Evolutionary conservation across 2,797 vertebrate species (phyloP).

Genomic region (Tauraco hartlaubi): DNA sequence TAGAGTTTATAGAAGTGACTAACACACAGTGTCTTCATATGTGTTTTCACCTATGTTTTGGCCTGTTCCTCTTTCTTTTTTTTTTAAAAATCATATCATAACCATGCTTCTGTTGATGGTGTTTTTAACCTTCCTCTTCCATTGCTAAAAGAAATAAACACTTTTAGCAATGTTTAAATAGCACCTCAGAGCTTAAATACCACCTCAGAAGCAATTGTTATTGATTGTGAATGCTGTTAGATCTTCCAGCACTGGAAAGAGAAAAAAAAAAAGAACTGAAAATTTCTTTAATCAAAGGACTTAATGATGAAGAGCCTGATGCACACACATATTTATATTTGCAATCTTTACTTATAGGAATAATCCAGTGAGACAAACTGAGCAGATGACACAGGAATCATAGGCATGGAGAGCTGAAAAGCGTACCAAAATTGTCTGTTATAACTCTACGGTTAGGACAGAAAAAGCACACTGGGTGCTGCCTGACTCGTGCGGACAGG

Average conservation of each 20-base stretch:
- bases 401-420: background rate
- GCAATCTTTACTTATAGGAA: background rate
- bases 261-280: too few relatives aligned
- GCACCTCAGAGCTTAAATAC: background rate
- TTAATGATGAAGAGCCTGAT: background rate
- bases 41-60: background rate
- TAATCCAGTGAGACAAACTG: background rate
- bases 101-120: background rate
- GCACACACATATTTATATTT: background rate
- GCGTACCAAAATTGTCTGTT: background rate
- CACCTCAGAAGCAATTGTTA: background rate
- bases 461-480: fast-evolving
- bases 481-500: background rate
- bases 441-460: background rate
- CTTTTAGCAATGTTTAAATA: too few relatives aligned
- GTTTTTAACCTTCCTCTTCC: background rate
- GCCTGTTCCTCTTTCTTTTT: background rate
- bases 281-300: background rate
- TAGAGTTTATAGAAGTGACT: background rate
- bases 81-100: background rate
- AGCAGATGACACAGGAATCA: background rate
- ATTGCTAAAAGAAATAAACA: background rate
- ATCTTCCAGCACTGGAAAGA: background rate
- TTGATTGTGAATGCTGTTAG: background rate
- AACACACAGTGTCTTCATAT: background rate